These are phyloP conservation scores for Eumerus sabulonum DNA, from an alignment of 2,888 invertebrate genomes.

Conservation along the genomic window DNA sequence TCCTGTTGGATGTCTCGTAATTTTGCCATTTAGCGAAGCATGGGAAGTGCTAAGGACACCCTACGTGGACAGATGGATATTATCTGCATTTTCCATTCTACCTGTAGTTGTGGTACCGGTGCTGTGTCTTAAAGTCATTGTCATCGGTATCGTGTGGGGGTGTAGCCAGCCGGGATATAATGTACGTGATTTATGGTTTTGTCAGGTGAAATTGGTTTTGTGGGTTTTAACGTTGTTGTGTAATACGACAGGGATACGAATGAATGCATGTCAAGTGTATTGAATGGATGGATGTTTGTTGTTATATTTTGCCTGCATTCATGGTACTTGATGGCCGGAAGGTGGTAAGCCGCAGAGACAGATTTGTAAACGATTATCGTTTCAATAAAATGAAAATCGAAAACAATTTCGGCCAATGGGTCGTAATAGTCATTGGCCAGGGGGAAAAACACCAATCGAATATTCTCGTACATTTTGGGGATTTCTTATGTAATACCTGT, in stretches of 20 bases:
- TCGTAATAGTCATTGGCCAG: not conserved
- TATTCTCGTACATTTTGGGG: not conserved
- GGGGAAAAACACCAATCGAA: not conserved
- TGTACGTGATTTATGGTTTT: conserved; percentile 62
- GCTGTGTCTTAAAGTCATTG: conserved; percentile 47
- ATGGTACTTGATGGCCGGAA: not conserved
- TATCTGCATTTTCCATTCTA: conserved; percentile 51
- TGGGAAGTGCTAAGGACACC: conserved; percentile 28
- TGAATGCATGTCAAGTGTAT: conserved; percentile 25
- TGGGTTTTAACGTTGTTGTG: conserved; percentile 43
- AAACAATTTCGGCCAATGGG: conserved; percentile 11
- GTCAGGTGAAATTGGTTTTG: conserved; percentile 61
- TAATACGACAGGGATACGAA: conserved; percentile 17
- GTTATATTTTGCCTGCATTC: conserved; percentile 2
- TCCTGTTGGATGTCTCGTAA: conserved; percentile 51
- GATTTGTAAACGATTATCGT: conserved; percentile 34
- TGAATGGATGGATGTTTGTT: not conserved
- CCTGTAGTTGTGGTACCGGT: conserved; percentile 31
- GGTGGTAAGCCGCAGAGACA: conserved; percentile 29
- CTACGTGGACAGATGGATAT: conserved; percentile 41
- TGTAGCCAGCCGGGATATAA: conserved; percentile 40
- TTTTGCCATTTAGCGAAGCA: conserved; percentile 23
- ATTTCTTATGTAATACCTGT: too few relatives aligned
- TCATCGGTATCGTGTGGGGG: conserved; percentile 40
- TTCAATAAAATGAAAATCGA: conserved; percentile 26